Percentiles rank a stretch among this genome's conserved stretches.
These are phyloP conservation scores for Poeciliopsis occidentalis DNA, from an alignment of 2,113 vertebrate species.

Conservation along the genomic window DNA sequence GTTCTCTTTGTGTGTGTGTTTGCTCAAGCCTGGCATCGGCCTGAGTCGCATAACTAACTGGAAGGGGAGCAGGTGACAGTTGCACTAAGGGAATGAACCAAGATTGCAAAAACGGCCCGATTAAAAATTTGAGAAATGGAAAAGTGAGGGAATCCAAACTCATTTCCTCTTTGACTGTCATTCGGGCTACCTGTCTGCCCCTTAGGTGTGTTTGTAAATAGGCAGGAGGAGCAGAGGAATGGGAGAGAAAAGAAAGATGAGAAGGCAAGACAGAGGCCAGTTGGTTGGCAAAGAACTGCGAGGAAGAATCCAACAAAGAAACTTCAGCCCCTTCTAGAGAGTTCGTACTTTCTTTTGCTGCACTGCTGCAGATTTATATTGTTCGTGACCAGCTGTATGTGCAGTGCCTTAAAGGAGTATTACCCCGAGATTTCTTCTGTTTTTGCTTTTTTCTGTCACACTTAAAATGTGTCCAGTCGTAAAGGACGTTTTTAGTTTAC, in stretches of 20 bases:
- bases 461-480: no score
- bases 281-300: slow-evolving; percentile 69
- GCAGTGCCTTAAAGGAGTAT: no score
- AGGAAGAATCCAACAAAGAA: slow-evolving; percentile 51
- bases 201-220: slow-evolving; percentile 73
- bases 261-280: slow-evolving; percentile 53
- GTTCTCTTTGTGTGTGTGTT: slow-evolving; percentile 28
- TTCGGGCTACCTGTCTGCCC: slow-evolving; percentile 59
- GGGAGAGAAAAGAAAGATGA: slow-evolving; percentile 34
- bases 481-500: no score
- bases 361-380: background rate
- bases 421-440: no score
- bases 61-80: slow-evolving; percentile 81
- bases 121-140: slow-evolving; percentile 76
- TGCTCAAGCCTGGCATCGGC: slow-evolving; percentile 62
- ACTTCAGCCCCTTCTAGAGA: slow-evolving; percentile 44
- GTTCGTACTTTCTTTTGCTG: slow-evolving; percentile 25
- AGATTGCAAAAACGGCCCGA: slow-evolving; percentile 79
- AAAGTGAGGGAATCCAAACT: slow-evolving; percentile 76
- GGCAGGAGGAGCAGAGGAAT: slow-evolving; percentile 43
- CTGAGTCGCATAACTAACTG: slow-evolving; percentile 69
- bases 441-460: no score
- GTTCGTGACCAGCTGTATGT: background rate
- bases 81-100: slow-evolving; percentile 78
- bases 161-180: slow-evolving; percentile 75